A percentile compares a stretch with the other conserved stretches of the same genome.
phyloP scores from a whole-genome alignment of 2,888 invertebrate species.

The Dasysyrphus tricinctus region DNA sequence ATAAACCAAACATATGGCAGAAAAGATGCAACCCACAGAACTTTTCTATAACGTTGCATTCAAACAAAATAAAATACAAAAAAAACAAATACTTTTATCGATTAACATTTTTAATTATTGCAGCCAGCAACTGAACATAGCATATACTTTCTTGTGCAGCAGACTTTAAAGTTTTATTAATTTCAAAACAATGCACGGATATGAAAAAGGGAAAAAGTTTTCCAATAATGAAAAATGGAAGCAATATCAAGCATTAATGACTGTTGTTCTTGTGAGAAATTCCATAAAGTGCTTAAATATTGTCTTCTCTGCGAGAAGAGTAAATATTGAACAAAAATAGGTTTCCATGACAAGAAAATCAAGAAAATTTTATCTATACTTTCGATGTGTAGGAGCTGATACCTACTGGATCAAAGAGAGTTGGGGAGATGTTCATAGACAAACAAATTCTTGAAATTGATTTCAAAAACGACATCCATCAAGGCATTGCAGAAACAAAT shows the following conservation, averaged over 20 bases:
- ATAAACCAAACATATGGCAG: too few species aligned
- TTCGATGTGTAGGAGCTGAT: background rate
- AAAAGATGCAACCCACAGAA: too few species aligned
- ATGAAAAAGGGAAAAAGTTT: constrained; percentile 13
- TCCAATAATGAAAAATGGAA: constrained; percentile 31
- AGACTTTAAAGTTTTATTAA: constrained; percentile 14
- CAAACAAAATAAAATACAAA: background rate
- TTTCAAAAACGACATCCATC: constrained; percentile 17
- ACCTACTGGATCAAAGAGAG: background rate
- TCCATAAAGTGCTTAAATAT: constrained; percentile 26
- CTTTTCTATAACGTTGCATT: background rate
- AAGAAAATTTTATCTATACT: constrained; percentile 1
- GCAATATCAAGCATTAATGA: constrained; percentile 36
- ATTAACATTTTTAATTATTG: background rate
- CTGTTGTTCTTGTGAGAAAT: constrained; percentile 30
- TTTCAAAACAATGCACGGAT: constrained; percentile 28
- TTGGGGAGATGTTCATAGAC: background rate
- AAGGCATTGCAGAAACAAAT: constrained; percentile 4
- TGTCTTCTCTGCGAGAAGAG: constrained; percentile 5
- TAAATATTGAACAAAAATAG: constrained; percentile 27
- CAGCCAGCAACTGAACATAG: background rate
- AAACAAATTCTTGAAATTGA: constrained; percentile 28
- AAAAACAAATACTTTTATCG: background rate
- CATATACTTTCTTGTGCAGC: background rate
- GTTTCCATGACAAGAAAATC: background rate